These are phyloP conservation scores for Calameuta pallipes DNA, from an alignment of 2,888 invertebrate species.

Conservation along the genomic window DNA sequence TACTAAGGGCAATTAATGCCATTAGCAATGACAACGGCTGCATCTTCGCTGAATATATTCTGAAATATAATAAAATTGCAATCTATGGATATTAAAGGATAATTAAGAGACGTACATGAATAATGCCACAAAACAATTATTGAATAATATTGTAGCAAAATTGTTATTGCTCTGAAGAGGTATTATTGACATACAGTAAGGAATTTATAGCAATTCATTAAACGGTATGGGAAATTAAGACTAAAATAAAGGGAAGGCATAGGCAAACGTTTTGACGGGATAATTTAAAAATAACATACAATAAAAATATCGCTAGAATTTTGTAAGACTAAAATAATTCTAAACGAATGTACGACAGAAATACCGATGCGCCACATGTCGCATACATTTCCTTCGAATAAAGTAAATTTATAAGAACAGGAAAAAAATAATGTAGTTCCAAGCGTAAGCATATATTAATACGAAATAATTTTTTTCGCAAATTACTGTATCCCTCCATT, in stretches of 20 bases:
- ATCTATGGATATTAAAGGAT: background rate
- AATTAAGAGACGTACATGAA: background rate
- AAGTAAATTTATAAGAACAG: background rate
- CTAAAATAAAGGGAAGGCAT: background rate
- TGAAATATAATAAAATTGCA: background rate
- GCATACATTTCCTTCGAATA: background rate
- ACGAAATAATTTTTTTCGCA: background rate
- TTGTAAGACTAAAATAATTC: background rate
- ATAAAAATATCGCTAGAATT: background rate
- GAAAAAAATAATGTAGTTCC: background rate
- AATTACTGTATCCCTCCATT: background rate
- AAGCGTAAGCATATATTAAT: background rate
- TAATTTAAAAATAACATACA: background rate
- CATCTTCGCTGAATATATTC: slow-evolving; percentile 10
- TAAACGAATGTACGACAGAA: background rate
- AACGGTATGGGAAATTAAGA: background rate
- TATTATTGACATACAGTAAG: background rate
- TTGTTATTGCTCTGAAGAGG: background rate
- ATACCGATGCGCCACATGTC: background rate
- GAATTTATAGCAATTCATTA: background rate
- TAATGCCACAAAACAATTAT: background rate
- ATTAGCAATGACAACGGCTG: background rate
- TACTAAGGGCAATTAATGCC: background rate
- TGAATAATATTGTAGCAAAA: background rate
- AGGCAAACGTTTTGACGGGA: background rate